Evolutionary conservation across 2,888 invertebrate species (phyloP), one percentile per base, ranked within the genome.

Genomic region (Mesoligia furuncula): DNA sequence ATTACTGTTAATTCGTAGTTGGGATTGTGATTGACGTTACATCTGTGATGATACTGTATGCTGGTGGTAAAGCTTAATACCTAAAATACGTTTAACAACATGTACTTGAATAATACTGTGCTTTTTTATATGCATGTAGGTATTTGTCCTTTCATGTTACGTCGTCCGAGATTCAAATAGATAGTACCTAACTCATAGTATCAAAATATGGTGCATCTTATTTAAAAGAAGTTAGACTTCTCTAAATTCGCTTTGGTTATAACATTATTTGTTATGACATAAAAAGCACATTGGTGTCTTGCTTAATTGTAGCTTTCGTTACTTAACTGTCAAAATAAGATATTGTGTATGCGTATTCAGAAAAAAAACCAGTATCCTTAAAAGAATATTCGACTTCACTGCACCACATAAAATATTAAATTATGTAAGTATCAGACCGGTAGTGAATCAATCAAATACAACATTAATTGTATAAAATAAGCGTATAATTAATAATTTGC

Each of bases 401-500:
- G 65, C 65, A 70, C 31, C 36, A 51, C 6, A 65, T 69, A 51
- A 70, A 71, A 73, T 69, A 76, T 82, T 59, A 64, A 85, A 76
- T 39, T 64, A 73, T 74, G 67, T 36, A 36, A 36, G 36, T 54
- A 67, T 42, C 48, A 67, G 45, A 24, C 59, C 45, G 73, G 66
- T 73, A 85, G 79, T 86, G 51, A 78, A 84, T 84, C 70, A 71
- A 75, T 83, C 75, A 83, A 64, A 75, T 62, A 57, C 15, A 57
- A 66, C 64, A 72, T 77, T 84, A 83, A 83, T 83, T 85, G 86
- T 86, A 70, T 78, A 83, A 78, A 86, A 83, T 83, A 78, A 83
- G 78, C 75, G 75, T 75, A 77, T 77, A 82, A 77, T 83, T 82
- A 76, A 83, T 87, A 74, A 85, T 87, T 88, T 85, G 80, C 83